phyloP scores from a whole-genome alignment of 2,888 invertebrate species.

The Norana najaformis region DNA sequence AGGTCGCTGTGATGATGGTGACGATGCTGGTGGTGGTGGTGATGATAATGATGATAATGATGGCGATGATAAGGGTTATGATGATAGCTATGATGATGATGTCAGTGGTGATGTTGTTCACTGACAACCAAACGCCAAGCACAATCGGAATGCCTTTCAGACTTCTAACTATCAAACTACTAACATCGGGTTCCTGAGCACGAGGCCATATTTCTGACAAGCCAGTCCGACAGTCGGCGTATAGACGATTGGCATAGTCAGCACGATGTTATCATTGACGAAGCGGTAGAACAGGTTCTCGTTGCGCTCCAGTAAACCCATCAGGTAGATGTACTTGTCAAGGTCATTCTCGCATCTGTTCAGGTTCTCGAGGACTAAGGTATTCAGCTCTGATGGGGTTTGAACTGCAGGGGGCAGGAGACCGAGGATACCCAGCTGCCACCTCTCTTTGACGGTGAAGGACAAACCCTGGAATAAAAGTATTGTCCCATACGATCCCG shows the following conservation, averaged over 20 bases:
- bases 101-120: no score
- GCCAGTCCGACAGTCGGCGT: no score
- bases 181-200: slow-evolving; percentile 86
- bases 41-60: no score
- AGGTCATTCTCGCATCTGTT: slow-evolving; percentile 72
- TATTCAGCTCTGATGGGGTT: slow-evolving; percentile 67
- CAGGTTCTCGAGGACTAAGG: slow-evolving; percentile 69
- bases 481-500: not conserved
- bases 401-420: slow-evolving; percentile 87
- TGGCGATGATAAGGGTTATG: no score
- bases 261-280: slow-evolving; percentile 65
- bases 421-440: slow-evolving; percentile 90
- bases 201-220: no score
- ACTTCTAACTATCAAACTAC: slow-evolving; percentile 75
- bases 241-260: slow-evolving; percentile 94
- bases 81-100: no score
- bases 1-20: no score
- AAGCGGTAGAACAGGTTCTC: slow-evolving; percentile 93
- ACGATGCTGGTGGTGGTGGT: no score
- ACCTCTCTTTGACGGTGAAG: slow-evolving; percentile 88
- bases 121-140: no score
- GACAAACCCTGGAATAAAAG: slow-evolving; percentile 80
- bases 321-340: slow-evolving; percentile 58
- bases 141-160: slow-evolving; percentile 78
- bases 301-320: slow-evolving; percentile 80